Base-by-base conservation (phyloP, 1,140 invertebrate species). In the Drosophila nigrodunni region DNA sequence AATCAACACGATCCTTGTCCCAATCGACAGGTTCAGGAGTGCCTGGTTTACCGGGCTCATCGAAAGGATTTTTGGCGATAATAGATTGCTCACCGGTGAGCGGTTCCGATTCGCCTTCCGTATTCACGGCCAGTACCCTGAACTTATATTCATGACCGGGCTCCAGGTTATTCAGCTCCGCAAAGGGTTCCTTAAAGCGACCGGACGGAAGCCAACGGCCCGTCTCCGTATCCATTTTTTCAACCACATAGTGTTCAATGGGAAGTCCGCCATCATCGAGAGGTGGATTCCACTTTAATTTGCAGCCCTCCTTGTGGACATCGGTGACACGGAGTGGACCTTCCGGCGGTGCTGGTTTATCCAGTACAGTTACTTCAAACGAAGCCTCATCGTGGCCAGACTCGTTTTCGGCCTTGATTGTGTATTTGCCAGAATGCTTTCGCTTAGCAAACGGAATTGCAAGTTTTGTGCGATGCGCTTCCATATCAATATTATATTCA, bases 61-160 rank as follows among this genome's bases (percentile, higher is more conserved):
- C 97, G 92, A 97, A 99, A 82, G 98, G 98, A 97, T 99, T 99
- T 93, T 99, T 99, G 18, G 98, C 98, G 77, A 99, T 94, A 68
- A 99, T 97, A 13, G 96, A 95, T 74, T 97, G 95, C 49, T 97
- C 96, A 5, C 97, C 97, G 77, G 96, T 96, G 44, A 99, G 93
- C 11, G 98, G 98, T 88, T 98, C 97, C 4, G 98, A 98, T 92
- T 97, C 96, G 18, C 98, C 98, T 93, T 99, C 97, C 59, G 96
- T 95, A 92, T 99, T 99, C 3, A 99, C 98, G 65, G 98, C 98
- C 11, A 96, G 95, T 0, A 99, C 98, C 49, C 98, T 94, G 95
- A 99, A 99, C 93, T 98, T 98, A 93, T 99, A 99, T 92, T 99
- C 97, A 82, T 99, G 97, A 46, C 95, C 98, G 34, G 97, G 97